phyloP scores from a whole-genome alignment of 1,140 invertebrate species.

The Plodia interpunctella region DNA sequence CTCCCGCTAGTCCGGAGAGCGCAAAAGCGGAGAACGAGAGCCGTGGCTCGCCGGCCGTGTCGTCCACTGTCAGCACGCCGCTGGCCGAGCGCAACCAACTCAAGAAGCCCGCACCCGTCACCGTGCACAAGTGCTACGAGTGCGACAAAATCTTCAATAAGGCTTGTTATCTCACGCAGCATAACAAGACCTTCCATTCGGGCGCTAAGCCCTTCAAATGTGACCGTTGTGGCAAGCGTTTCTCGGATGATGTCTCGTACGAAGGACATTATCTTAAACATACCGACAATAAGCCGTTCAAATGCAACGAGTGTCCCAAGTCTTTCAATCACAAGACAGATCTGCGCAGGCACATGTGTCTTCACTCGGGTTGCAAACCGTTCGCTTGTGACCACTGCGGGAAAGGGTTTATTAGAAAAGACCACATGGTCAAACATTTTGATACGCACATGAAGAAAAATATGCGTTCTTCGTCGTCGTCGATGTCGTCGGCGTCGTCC shows the following conservation, averaged over 20 bases:
- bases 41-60: conserved; percentile 54
- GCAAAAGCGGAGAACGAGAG: conserved; percentile 66
- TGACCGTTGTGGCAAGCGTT: conserved; percentile 89
- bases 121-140: conserved; percentile 85
- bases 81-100: conserved; percentile 67
- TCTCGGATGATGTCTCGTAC: conserved; percentile 81
- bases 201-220: conserved; percentile 93
- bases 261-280: conserved; percentile 87
- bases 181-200: conserved; percentile 92
- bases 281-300: conserved; percentile 90
- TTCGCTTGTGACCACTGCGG: conserved; percentile 88
- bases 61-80: conserved; percentile 66
- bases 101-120: conserved; percentile 51
- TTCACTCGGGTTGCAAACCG: conserved; percentile 90
- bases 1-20: conserved; percentile 68
- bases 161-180: conserved; percentile 91
- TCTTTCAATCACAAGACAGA: conserved; percentile 92
- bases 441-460: conserved; percentile 85
- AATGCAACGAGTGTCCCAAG: conserved; percentile 92
- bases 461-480: conserved; percentile 38
- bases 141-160: conserved; percentile 92
- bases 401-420: conserved; percentile 95
- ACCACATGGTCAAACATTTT: conserved; percentile 95
- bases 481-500: conserved; percentile 29
- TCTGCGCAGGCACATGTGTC: conserved; percentile 90